phyloP scores from a whole-genome alignment of 2,888 invertebrate species.

The Heteromurus nitidus region DNA sequence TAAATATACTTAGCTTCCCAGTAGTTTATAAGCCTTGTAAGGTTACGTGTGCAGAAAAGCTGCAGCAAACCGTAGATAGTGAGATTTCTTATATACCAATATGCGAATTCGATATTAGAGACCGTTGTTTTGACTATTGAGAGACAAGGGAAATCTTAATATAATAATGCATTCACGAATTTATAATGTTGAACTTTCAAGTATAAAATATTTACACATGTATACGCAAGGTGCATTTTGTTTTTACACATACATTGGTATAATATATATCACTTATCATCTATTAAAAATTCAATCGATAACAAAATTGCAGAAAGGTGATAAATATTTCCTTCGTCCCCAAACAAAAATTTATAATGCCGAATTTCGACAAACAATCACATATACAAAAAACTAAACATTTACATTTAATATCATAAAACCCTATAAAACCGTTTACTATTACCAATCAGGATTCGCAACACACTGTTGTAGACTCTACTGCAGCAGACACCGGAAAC shows the following conservation, averaged over 20 bases:
- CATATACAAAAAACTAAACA: too few species aligned
- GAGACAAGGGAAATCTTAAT: slow-evolving; percentile 32
- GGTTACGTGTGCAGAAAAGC: too few species aligned
- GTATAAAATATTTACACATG: slow-evolving; percentile 54
- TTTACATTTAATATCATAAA: too few species aligned
- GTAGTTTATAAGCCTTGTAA: too few species aligned
- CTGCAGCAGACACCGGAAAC: not conserved
- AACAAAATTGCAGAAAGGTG: too few species aligned
- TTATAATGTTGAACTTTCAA: slow-evolving; percentile 5
- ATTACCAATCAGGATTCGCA: too few species aligned
- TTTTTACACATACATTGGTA: not conserved
- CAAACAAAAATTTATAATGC: too few species aligned
- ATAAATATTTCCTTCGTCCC: too few species aligned
- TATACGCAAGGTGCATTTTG: not conserved
- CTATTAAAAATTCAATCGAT: slow-evolving; percentile 11
- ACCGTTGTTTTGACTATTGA: slow-evolving; percentile 52
- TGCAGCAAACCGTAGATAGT: not conserved
- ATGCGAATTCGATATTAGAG: slow-evolving; percentile 11
- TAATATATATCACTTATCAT: not conserved
- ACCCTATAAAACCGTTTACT: too few species aligned
- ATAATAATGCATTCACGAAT: slow-evolving; percentile 26
- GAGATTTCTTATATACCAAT: not conserved
- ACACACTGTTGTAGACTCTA: too few species aligned
- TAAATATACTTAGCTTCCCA: not conserved
- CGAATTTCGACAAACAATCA: too few species aligned